Evolutionary conservation across 1,140 invertebrate species (phyloP), one percentile per base, ranked within the genome.

Genomic region (Vanessa tameamea): DNA sequence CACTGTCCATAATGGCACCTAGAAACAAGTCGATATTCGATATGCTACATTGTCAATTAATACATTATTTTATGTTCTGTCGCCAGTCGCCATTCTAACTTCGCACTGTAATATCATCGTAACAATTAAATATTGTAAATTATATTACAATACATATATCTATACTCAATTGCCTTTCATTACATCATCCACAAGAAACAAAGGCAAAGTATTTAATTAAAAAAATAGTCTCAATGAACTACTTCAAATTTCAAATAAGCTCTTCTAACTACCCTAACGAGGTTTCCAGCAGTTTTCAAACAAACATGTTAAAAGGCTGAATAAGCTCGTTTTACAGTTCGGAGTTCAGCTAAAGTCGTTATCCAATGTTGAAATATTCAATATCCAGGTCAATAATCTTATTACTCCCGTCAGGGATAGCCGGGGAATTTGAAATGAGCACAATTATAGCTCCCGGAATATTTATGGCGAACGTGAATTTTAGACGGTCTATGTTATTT

Each of bases 311-410:
- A 61, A 61, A 73, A 73, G 59, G 55, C 37, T 66, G 43, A 51
- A 70, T 75, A 61, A 65, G 61, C 47, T 26, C 20, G 26, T 63
- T 50, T 37, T 50, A 51, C 43, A 63, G 59, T 43, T n/a, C 16
- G n/a, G 53, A 57, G 53, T 23, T 31, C 14, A 66, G 26, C 53
- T 48, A 26, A 64, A 67, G 59, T 57, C 53, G 53, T 67, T 51
- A 31, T 53, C n/a, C 59, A 7, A 47, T 63, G 57, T 51, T 76
- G 55, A 72, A 68, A 76, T 72, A 76, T 76, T 76, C 64, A 68
- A 72, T 76, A 76, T 53, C 59, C 69, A 57, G 69, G 65, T 72
- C 74, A 76, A 67, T 72, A 72, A 76, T 68, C 71, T 72, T 72
- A 76, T 76, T 76, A 76, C 71, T 20, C 68, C 55, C 64, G 50